Conservation (phyloP, 1,140 invertebrate genomes). For the Eumeta japonica region DNA sequence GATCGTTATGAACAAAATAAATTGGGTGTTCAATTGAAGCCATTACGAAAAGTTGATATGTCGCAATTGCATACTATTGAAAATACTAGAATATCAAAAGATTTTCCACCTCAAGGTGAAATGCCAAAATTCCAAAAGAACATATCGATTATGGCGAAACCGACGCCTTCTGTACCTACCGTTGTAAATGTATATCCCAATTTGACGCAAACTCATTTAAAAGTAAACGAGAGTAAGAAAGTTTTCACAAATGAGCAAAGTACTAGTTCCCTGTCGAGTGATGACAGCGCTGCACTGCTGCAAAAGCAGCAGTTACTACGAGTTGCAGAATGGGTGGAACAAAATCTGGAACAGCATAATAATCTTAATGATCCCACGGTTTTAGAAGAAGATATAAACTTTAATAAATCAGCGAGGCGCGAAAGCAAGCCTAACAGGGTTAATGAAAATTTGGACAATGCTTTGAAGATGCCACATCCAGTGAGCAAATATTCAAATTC, state of each 20-base stretch:
- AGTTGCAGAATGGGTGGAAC: slow-evolving; percentile 69
- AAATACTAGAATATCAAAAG: slow-evolving; percentile 50
- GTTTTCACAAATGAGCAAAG: slow-evolving; percentile 53
- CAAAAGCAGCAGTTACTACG: slow-evolving; percentile 64
- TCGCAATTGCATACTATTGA: slow-evolving; percentile 45
- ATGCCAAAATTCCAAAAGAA: slow-evolving; percentile 25
- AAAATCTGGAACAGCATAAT: slow-evolving; percentile 57
- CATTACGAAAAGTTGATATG: slow-evolving; percentile 47
- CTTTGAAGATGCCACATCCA: slow-evolving; percentile 47
- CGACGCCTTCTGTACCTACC: slow-evolving; percentile 22
- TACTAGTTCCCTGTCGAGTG: slow-evolving; percentile 53
- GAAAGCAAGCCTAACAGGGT: slow-evolving; percentile 41
- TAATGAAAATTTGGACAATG: slow-evolving; percentile 42
- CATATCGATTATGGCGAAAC: slow-evolving; percentile 15
- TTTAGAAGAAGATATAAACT: slow-evolving; percentile 37
- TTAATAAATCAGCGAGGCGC: slow-evolving; percentile 26
- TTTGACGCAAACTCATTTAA: slow-evolving; percentile 47
- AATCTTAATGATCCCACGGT: slow-evolving; percentile 41
- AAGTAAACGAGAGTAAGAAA: slow-evolving; percentile 47
- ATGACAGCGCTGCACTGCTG: slow-evolving; percentile 53
- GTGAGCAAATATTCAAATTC: slow-evolving; percentile 46
- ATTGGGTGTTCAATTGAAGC: slow-evolving; percentile 31
- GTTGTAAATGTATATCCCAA: slow-evolving; percentile 50
- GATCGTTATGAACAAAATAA: slow-evolving; percentile 53
- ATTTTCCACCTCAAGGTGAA: slow-evolving; percentile 28